phyloP scores from a whole-genome alignment of 2,797 vertebrate genomes.

The Arnoldichthys spilopterus region DNA sequence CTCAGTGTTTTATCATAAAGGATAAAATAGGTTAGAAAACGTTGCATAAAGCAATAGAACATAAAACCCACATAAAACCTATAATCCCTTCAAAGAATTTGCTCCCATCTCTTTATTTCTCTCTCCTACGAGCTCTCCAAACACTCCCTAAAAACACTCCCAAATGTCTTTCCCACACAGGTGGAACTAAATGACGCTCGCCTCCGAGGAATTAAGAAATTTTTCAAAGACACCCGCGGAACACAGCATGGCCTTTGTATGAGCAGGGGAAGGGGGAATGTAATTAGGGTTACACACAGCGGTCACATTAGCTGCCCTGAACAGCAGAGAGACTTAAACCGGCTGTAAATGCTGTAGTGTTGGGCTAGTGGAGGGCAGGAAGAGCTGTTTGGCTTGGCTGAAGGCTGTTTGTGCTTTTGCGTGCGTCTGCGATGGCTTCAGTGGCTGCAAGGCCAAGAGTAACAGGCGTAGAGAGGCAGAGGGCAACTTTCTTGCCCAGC shows the following conservation, averaged over 20 bases:
- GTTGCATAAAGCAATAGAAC: no score
- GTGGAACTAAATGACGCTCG: constrained; percentile 64
- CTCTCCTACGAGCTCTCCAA: background rate
- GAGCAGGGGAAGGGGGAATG: constrained; percentile 33
- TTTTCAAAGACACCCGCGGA: constrained; percentile 62
- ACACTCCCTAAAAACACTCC: constrained; percentile 40
- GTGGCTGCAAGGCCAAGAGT: constrained; percentile 58
- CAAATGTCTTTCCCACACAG: constrained; percentile 53
- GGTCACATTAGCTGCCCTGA: constrained; percentile 30
- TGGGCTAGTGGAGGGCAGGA: constrained; percentile 34
- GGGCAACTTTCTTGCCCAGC: constrained; percentile 38
- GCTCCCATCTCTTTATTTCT: background rate
- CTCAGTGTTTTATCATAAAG: no score
- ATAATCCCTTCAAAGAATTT: background rate
- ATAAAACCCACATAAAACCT: no score
- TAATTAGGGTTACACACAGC: constrained; percentile 47
- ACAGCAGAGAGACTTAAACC: constrained; percentile 34
- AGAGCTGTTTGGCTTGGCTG: constrained; percentile 52
- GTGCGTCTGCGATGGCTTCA: constrained; percentile 47
- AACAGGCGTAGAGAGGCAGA: constrained; percentile 50
- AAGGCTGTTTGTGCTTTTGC: constrained; percentile 50
- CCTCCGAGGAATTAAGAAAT: constrained; percentile 61
- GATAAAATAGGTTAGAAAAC: no score
- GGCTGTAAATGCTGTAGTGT: constrained; percentile 35
- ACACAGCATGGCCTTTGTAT: constrained; percentile 46